phyloP scores from a whole-genome alignment of 2,888 invertebrate species.

The Pandemis corylana region DNA sequence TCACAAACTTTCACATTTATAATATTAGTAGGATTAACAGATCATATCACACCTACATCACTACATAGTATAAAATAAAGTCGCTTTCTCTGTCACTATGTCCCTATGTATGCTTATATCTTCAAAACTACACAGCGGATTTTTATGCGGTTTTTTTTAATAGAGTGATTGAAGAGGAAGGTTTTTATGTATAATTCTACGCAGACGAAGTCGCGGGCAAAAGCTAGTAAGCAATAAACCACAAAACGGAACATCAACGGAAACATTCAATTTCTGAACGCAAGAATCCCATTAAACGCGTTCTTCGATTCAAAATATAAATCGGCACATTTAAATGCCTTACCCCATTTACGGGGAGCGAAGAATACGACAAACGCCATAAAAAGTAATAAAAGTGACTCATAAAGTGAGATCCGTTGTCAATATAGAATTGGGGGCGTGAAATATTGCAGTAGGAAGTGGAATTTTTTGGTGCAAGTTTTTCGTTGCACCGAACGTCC shows the following conservation, averaged over 20 bases:
- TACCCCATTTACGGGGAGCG: conserved; percentile 17
- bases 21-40: no score
- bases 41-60: no score
- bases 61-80: no score
- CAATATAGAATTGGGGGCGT: conserved; percentile 42
- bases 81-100: no score
- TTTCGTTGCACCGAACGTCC: neutral
- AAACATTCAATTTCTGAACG: conserved; percentile 25
- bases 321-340: conserved; percentile 43
- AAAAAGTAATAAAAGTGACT: conserved; percentile 43
- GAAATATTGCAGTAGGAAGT: conserved; percentile 23
- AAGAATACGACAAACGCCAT: conserved; percentile 44
- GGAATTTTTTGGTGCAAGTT: neutral
- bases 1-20: no score
- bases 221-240: neutral
- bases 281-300: conserved; percentile 36
- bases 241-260: neutral
- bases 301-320: conserved; percentile 44
- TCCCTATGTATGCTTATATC: no score
- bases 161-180: no score
- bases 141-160: no score
- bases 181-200: no score
- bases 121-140: no score
- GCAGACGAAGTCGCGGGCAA: no score
- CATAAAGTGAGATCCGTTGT: conserved; percentile 43